phyloP scores from a whole-genome alignment of 2,888 invertebrate species.

The Rhopalosiphum nymphaeae region DNA sequence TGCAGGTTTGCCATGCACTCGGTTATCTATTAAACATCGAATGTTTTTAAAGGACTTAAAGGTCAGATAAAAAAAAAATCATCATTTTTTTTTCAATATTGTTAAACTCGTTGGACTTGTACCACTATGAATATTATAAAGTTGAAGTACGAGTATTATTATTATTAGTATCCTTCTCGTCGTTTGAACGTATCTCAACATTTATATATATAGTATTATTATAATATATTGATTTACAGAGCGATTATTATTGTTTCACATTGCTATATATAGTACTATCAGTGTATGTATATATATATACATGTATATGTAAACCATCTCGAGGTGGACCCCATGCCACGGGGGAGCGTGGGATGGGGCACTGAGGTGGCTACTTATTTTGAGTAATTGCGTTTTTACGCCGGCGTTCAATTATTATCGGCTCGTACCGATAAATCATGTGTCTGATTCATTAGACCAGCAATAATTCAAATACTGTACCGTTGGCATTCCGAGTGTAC shows the following conservation, averaged over 20 bases:
- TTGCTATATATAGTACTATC: not conserved
- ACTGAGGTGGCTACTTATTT: slow-evolving; percentile 63
- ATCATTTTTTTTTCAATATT: not conserved
- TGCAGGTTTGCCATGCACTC: not conserved
- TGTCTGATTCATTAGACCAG: slow-evolving; percentile 64
- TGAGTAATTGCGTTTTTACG: slow-evolving; percentile 63
- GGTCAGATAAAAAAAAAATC: not conserved
- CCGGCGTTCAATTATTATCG: slow-evolving; percentile 63
- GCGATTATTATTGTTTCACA: slow-evolving; percentile 55
- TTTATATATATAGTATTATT: not conserved
- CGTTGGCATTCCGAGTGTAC: slow-evolving; percentile 45
- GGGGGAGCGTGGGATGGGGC: slow-evolving; percentile 57
- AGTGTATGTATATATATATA: not conserved
- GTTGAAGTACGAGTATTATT: not conserved
- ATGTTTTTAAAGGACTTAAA: not conserved
- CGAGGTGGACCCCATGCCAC: slow-evolving; percentile 46
- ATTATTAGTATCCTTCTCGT: slow-evolving; percentile 20
- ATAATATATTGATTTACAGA: slow-evolving; percentile 39
- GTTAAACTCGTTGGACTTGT: not conserved
- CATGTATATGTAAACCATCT: not conserved
- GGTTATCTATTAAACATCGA: not conserved
- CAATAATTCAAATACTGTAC: slow-evolving; percentile 60
- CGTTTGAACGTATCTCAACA: not conserved
- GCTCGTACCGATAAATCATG: slow-evolving; percentile 61
- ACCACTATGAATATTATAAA: not conserved